Conservation (phyloP, 2,888 invertebrate genomes). For the Argyra leucocephala region DNA sequence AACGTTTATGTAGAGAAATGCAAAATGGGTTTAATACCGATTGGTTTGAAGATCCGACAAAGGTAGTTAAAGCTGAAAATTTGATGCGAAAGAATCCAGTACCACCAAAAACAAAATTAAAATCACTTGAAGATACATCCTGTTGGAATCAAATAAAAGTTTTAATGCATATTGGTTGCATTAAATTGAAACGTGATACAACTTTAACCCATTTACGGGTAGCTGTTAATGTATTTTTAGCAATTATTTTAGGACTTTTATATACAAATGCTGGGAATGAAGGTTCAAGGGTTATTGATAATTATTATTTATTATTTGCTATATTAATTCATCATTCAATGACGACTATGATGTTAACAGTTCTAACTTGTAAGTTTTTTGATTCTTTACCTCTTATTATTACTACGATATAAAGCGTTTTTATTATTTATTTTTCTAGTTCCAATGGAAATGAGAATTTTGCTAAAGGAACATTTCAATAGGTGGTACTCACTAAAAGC, state of each 20-base stretch:
- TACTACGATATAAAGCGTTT: too few relatives aligned
- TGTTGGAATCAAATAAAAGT: slow-evolving; percentile 61
- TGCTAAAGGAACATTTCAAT: slow-evolving; percentile 78
- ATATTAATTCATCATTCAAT: slow-evolving; percentile 88
- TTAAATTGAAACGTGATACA: slow-evolving; percentile 66
- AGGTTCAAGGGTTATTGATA: slow-evolving; percentile 67
- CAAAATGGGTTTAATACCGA: slow-evolving; percentile 59
- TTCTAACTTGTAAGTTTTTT: slow-evolving; percentile 63
- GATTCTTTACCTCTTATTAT: too few relatives aligned
- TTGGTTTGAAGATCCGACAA: slow-evolving; percentile 57
- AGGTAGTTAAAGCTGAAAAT: slow-evolving; percentile 49
- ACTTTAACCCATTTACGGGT: slow-evolving; percentile 66
- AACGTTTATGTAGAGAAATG: slow-evolving; percentile 53
- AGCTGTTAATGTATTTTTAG: slow-evolving; percentile 63
- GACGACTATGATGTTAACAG: slow-evolving; percentile 84
- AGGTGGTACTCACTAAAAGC: slow-evolving; percentile 80
- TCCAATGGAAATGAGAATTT: slow-evolving; percentile 69
- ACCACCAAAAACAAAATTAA: slow-evolving; percentile 44
- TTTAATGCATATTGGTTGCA: slow-evolving; percentile 58
- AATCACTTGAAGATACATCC: slow-evolving; percentile 58
- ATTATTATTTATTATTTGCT: slow-evolving; percentile 81
- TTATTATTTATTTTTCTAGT: slow-evolving; percentile 28
- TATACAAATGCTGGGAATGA: slow-evolving; percentile 67
- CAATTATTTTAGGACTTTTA: slow-evolving; percentile 65
- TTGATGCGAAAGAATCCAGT: slow-evolving; percentile 51